These are phyloP conservation scores for Coenobita brevimanus DNA, from an alignment of 1,140 invertebrate genomes.

Conservation along the genomic window DNA sequence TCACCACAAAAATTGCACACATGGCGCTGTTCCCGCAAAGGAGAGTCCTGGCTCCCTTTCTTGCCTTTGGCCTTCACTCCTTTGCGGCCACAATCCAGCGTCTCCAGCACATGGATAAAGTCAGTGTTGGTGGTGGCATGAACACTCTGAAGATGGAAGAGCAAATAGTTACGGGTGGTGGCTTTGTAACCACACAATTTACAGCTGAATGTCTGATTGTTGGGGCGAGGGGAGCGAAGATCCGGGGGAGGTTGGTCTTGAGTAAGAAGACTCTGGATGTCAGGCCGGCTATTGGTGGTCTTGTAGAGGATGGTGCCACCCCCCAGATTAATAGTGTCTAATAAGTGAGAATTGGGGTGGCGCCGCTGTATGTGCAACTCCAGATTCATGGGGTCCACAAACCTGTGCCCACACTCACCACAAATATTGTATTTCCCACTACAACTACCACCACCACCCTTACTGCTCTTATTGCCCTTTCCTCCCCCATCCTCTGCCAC, in stretches of 20 bases:
- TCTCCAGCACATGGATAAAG: conserved; percentile 55
- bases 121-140: conserved; percentile 55
- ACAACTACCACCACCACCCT: neutral
- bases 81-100: conserved; percentile 26
- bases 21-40: conserved; percentile 46
- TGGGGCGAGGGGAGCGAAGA: neutral
- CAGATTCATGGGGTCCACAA: conserved; percentile 68
- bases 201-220: conserved; percentile 59
- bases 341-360: conserved; percentile 58
- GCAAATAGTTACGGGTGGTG: conserved; percentile 45
- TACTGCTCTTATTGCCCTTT: conserved; percentile 40
- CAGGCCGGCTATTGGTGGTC: conserved; percentile 51
- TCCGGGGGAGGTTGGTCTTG: neutral
- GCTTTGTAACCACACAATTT: conserved; percentile 61
- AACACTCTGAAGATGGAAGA: conserved; percentile 54
- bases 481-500: conserved; percentile 11
- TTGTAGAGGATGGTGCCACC: conserved; percentile 61
- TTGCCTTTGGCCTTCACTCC: conserved; percentile 23
- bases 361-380: conserved; percentile 66
- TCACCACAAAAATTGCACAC: conserved; percentile 54
- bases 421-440: conserved; percentile 67
- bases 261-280: conserved; percentile 35
- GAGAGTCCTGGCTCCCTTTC: conserved; percentile 30
- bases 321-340: conserved; percentile 58
- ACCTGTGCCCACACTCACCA: conserved; percentile 66